Base-by-base conservation (phyloP, 2,888 invertebrate genomes). In the Anorthoa munda region DNA sequence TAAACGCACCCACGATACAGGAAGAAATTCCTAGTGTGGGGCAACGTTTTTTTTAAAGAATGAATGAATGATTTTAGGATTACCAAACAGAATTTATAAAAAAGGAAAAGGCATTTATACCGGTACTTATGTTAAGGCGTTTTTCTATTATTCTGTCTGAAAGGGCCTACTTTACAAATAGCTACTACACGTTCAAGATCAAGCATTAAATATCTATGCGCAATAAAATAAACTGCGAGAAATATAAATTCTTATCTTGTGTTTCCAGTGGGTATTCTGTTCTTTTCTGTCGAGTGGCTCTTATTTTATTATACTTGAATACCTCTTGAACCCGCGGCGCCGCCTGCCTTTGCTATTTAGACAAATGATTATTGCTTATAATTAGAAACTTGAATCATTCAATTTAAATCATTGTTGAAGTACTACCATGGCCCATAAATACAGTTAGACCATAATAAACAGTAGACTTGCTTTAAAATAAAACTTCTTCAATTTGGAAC, bases 281-380 rank as follows among this genome's bases (percentile, higher is more conserved):
- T 46, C 1, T 55, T 50, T 23, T 17, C 21, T 69, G 23, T 59
- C 17, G 4, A 15, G 21, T 81, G 77, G 55, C 21, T 51, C 4
- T 39, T 58, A 59, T 17, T 80, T 80, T 80, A 80, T 81, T 68
- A 80, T 72, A 76, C 66, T 72, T 76, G 76, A 68, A 81, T 79
- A 71, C n/a, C 60, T 18, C 56, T n/a, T 66, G n/a, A 66, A 75
- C 66, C 69, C 66, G 65, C 66, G 81, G 77, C 81, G 68, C 81
- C 77, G 77, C 79, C 46, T 68, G 71, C 61, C 61, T 71, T 66
- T 31, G 13, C 81, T 80, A 80, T 80, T 81, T 72, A 80, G 77
- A 80, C 80, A 80, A 80, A 80, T 77, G 81, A 81, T 81, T 80
- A 80, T 80, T 80, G 66, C 77, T 80, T 59, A 68, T 80, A 80